Percentiles rank a stretch among this genome's conserved stretches.
phyloP scores from a whole-genome alignment of 2,797 vertebrate genomes.

The Hippoglossus hippoglossus region DNA sequence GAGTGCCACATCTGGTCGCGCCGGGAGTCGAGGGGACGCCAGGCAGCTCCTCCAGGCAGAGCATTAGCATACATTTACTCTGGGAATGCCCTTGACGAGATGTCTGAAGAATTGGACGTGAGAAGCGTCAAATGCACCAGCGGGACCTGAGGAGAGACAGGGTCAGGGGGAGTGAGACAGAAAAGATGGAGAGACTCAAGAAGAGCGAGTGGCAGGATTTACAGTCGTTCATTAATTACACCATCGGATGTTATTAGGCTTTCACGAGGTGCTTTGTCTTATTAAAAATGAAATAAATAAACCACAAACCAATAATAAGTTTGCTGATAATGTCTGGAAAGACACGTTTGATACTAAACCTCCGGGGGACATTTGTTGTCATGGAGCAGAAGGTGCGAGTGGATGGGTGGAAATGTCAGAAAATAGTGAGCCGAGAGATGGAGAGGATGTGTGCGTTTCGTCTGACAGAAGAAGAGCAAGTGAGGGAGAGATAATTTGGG shows the following conservation, averaged over 20 bases:
- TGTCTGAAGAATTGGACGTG: conserved; percentile 76
- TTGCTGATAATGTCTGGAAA: conserved; percentile 32
- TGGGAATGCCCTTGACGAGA: conserved; percentile 87
- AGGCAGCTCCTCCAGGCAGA: conserved; percentile 61
- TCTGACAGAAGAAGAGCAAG: conserved; percentile 65
- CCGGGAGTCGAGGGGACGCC: conserved; percentile 34
- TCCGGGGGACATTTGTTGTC: conserved; percentile 57
- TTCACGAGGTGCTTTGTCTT: no score
- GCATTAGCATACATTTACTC: conserved; percentile 86
- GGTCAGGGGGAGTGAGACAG: conserved; percentile 16
- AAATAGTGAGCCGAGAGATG: conserved; percentile 60
- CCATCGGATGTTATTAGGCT: neutral
- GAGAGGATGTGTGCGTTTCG: conserved; percentile 61
- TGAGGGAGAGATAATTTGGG: conserved; percentile 49
- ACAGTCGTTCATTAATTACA: no score
- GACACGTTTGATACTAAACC: conserved; percentile 1
- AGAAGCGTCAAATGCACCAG: conserved; percentile 68
- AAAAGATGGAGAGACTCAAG: conserved; percentile 1
- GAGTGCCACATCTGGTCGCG: conserved; percentile 64
- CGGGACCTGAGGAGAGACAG: conserved; percentile 13
- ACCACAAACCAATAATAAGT: conserved; percentile 31
- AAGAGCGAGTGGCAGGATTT: neutral
- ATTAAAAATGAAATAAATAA: neutral
- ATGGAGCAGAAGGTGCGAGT: conserved; percentile 55
- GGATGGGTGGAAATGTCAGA: conserved; percentile 54